Conservation (phyloP, 1,140 invertebrate genomes). For the Gerris buenoi region DNA sequence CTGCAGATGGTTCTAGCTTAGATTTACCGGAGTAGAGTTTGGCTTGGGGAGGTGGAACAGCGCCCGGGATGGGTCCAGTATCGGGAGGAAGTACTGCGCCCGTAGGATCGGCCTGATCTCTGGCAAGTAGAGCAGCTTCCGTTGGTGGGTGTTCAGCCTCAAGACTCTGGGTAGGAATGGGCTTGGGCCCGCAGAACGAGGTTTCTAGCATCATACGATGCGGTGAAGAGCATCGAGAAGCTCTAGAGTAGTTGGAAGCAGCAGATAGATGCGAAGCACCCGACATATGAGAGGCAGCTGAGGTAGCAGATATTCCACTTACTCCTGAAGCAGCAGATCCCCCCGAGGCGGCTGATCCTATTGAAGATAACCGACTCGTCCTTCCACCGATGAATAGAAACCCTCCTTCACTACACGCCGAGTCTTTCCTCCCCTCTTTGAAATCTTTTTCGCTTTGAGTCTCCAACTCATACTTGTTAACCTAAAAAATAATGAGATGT, state of each 20-base stretch:
- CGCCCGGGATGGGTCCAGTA: background rate
- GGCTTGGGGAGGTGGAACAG: background rate
- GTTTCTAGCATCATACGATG: constrained; percentile 77
- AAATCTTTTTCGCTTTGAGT: constrained; percentile 22
- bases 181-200: constrained; percentile 71
- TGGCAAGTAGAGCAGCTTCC: constrained; percentile 45
- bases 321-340: constrained; percentile 22
- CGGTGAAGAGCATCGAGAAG: constrained; percentile 61
- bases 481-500: too few relatives aligned
- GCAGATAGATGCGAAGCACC: constrained; percentile 30
- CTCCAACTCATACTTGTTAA: constrained; percentile 22
- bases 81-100: constrained; percentile 32
- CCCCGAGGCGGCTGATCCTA: constrained; percentile 39
- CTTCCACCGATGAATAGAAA: constrained; percentile 64
- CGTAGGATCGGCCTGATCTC: constrained; percentile 36
- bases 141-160: constrained; percentile 33
- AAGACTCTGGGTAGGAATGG: constrained; percentile 33
- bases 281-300: constrained; percentile 31
- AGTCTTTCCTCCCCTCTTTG: constrained; percentile 44
- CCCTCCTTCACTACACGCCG: constrained; percentile 52
- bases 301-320: constrained; percentile 30
- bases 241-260: constrained; percentile 30
- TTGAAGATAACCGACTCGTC: constrained; percentile 61
- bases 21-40: background rate
- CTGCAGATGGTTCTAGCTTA: background rate